Evolutionary conservation across 2,888 invertebrate species (phyloP), one percentile per base, ranked within the genome.

Genomic region (Biston betularia): DNA sequence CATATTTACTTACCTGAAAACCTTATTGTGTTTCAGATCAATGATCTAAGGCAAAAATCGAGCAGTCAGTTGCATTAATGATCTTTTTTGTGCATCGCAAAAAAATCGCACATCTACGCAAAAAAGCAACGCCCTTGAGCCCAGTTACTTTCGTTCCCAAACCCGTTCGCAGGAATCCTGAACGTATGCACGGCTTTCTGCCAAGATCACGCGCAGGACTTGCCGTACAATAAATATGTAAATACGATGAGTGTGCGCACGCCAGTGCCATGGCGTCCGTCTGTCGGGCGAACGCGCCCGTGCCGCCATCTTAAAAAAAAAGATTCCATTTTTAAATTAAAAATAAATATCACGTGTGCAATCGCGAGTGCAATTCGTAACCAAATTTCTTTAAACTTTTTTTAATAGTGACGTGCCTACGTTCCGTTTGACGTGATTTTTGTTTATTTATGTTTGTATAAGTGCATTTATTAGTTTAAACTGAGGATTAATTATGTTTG

Each of bases 201-300:
- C 74, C 72, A 65, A 69, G 68, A 68, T 69, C 69, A 71, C 68
- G 67, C 69, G 69, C 79, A 88, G 89, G 86, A 87, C 85, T 81
- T 83, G 81, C 83, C 86, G 86, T 86, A 86, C 85, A 86, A 86
- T 88, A 89, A 85, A 87, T 88, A 89, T 89, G 89, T 88, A 89
- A 88, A 83, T 82, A 71, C 67, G 68, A 72, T 63, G 68, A 70
- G 69, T 68, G 65, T 86, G 86, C 87, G 88, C 85, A 42, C 86
- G 89, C 76, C 90, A 93, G 92, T 92, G 88, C 87, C 86, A 92
- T 92, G 92, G 91, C 92, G 89, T 78, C 83, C 83, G 87, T 77
- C 82, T 73, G 82, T 69, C 80, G 76, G 81, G 81, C 89, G 86
- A 71, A 82, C 88, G 92, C 86, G 89, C 88, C 82, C 77, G 79